Conservation (phyloP, 2,888 invertebrate species). For the Amaurobius ferox region DNA sequence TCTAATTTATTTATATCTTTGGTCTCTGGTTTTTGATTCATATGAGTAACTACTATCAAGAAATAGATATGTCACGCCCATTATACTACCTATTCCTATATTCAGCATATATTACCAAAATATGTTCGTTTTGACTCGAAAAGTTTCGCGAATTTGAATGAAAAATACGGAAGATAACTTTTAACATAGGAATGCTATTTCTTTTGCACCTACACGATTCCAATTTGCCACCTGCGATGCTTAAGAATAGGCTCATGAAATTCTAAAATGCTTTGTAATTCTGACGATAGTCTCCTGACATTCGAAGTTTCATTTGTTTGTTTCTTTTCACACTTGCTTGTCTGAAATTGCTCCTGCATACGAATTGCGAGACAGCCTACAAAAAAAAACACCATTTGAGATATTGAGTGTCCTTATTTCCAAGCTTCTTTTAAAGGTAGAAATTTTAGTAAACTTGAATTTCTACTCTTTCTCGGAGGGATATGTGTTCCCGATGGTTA, state of each 20-base stretch:
- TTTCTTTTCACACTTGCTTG: not conserved
- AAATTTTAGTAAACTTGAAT: too few species aligned
- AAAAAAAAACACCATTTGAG: too few species aligned
- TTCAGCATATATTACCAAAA: not conserved
- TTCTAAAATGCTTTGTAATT: constrained; percentile 42
- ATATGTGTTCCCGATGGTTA: too few species aligned
- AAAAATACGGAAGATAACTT: not conserved
- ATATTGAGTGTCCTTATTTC: too few species aligned
- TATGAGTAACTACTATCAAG: too few species aligned
- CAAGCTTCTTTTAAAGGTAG: too few species aligned
- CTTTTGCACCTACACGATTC: constrained; percentile 9
- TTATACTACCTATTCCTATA: too few species aligned
- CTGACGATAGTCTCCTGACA: not conserved
- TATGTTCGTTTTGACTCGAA: not conserved
- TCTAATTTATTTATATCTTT: too few species aligned
- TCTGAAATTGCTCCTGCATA: not conserved
- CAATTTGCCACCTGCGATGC: constrained; percentile 54
- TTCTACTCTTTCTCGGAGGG: too few species aligned
- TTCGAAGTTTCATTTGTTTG: not conserved
- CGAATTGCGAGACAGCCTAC: too few species aligned
- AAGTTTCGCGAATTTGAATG: not conserved
- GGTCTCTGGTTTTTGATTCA: too few species aligned
- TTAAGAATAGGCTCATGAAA: constrained; percentile 57
- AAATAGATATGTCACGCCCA: too few species aligned
- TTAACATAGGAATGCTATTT: not conserved